A percentile compares a stretch with the other conserved stretches of the same genome.
Evolutionary conservation across 2,888 invertebrate genomes (phyloP).

Genomic region (Drosophila cyrtoloma): DNA sequence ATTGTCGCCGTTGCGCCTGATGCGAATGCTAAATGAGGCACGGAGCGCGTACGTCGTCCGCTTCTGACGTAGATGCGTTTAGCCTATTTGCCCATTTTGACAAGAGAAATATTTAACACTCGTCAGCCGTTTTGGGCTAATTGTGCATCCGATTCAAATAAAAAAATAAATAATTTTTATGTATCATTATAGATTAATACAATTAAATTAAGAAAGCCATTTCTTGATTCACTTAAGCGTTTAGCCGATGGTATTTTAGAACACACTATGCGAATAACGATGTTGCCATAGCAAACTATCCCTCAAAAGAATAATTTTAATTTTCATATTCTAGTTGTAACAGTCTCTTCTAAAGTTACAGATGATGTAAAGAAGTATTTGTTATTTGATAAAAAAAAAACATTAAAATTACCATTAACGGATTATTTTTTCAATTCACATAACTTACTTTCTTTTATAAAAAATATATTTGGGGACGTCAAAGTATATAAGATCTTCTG

Average conservation of each 20-base stretch:
- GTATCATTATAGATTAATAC: background rate
- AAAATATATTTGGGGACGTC: background rate
- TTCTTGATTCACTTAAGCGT: background rate
- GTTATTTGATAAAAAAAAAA: background rate
- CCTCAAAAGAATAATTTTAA: background rate
- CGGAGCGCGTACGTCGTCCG: slow-evolving; percentile 63
- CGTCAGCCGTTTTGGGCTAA: slow-evolving; percentile 9
- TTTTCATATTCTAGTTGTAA: background rate
- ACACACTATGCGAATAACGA: background rate
- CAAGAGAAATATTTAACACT: slow-evolving; percentile 38
- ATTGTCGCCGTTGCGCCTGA: slow-evolving; percentile 37
- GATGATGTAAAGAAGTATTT: background rate
- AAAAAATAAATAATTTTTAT: background rate
- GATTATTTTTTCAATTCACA: background rate
- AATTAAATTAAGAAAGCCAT: background rate
- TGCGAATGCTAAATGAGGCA: slow-evolving; percentile 57
- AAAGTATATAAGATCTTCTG: background rate
- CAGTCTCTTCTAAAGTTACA: background rate
- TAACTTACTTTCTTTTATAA: background rate
- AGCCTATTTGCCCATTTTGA: slow-evolving; percentile 53
- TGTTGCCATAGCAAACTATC: background rate
- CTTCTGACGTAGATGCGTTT: slow-evolving; percentile 36
- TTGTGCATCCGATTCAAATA: background rate
- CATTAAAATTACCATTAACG: background rate
- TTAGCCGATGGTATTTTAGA: background rate